phyloP scores from a whole-genome alignment of 2,797 vertebrate species.

The Scarus forsteni region DNA sequence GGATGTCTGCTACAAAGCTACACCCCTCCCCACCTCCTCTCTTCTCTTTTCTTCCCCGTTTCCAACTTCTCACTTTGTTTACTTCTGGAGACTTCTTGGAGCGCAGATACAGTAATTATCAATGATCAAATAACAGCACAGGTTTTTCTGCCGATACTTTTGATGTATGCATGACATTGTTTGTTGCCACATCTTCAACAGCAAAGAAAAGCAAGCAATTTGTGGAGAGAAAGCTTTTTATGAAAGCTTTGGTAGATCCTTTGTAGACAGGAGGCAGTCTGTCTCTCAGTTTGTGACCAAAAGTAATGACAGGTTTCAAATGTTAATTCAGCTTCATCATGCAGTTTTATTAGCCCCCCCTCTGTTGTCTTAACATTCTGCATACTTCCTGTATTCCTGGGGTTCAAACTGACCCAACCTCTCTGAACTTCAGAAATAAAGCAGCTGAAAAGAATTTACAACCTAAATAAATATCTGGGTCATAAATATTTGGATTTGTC shows the following conservation, averaged over 20 bases:
- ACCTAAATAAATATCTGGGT: too few species aligned
- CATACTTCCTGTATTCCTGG: too few species aligned
- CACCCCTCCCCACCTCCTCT: neutral
- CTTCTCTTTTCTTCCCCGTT: constrained; percentile 32
- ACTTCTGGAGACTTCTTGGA: constrained; percentile 78
- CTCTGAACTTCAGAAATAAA: too few species aligned
- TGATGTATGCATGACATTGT: constrained; percentile 66
- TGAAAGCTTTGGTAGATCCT: constrained; percentile 51
- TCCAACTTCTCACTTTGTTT: constrained; percentile 70
- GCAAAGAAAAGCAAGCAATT: constrained; percentile 57
- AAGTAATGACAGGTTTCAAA: constrained; percentile 40
- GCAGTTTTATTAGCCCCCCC: too few species aligned
- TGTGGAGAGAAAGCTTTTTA: constrained; percentile 59
- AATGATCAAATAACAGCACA: constrained; percentile 83
- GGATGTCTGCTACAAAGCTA: constrained; percentile 70
- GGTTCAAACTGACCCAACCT: too few species aligned
- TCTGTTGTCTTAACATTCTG: too few species aligned
- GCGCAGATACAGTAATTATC: constrained; percentile 83
- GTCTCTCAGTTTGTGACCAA: constrained; percentile 44
- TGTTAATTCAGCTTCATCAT: too few species aligned
- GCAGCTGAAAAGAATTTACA: too few species aligned
- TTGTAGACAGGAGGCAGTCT: constrained; percentile 45
- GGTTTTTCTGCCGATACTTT: constrained; percentile 69
- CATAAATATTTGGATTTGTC: too few species aligned
- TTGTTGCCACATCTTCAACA: constrained; percentile 60